Conservation (phyloP, 2,888 invertebrate genomes). For the Chironomus riparius region DNA sequence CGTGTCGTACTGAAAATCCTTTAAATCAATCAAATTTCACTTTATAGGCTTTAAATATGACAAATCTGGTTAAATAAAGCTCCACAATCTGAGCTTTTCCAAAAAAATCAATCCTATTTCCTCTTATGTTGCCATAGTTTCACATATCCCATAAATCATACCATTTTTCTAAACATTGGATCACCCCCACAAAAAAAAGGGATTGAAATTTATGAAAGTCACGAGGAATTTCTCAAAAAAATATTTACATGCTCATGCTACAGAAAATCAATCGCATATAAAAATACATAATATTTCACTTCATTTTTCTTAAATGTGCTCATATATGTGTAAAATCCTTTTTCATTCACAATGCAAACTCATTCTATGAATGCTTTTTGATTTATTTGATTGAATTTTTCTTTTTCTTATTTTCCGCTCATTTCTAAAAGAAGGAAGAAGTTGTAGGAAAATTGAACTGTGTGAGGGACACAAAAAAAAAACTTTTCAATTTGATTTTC, state of each 20-base stretch:
- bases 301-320: background rate
- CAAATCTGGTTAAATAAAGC: too few relatives aligned
- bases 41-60: too few relatives aligned
- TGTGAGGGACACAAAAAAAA: background rate
- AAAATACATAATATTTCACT: conserved; percentile 8
- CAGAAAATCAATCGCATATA: background rate
- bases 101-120: too few relatives aligned
- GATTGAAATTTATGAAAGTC: too few relatives aligned
- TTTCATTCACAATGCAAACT: background rate
- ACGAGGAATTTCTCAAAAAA: too few relatives aligned
- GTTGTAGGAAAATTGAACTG: background rate
- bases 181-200: too few relatives aligned
- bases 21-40: too few relatives aligned
- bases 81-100: too few relatives aligned
- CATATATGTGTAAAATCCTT: background rate
- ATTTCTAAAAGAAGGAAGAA: background rate
- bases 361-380: background rate
- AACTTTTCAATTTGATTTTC: conserved; percentile 4
- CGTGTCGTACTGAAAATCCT: too few relatives aligned
- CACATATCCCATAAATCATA: too few relatives aligned
- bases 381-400: conserved; percentile 15
- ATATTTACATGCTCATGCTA: background rate
- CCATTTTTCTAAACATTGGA: too few relatives aligned
- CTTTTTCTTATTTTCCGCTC: background rate
- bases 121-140: too few relatives aligned